phyloP scores from a whole-genome alignment of 1,140 invertebrate species.

The Aradophagus sp. region DNA sequence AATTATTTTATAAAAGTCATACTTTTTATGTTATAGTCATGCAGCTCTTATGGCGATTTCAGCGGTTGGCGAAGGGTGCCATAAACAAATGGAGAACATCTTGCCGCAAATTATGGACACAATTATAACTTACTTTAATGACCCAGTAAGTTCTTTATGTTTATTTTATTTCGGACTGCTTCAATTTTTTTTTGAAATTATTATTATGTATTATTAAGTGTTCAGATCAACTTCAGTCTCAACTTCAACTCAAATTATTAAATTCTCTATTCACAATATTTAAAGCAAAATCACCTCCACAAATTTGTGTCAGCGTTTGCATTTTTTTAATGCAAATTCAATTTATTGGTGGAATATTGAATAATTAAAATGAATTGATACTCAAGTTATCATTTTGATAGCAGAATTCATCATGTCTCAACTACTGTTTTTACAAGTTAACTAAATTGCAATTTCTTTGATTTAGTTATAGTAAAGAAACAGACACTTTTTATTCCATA shows the following conservation, averaged over 20 bases:
- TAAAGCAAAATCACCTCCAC: slow-evolving; percentile 51
- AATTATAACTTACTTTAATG: slow-evolving; percentile 90
- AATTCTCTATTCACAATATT: no score
- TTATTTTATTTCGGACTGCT: no score
- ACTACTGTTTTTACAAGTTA: slow-evolving; percentile 64
- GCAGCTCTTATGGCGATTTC: slow-evolving; percentile 99
- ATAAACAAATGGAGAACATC: slow-evolving; percentile 97
- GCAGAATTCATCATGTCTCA: slow-evolving; percentile 41
- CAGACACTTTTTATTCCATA: slow-evolving; percentile 38
- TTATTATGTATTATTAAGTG: no score
- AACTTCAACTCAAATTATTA: no score
- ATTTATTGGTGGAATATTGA: slow-evolving; percentile 67
- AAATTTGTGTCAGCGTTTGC: slow-evolving; percentile 62
- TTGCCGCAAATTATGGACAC: slow-evolving; percentile 92
- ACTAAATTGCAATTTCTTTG: slow-evolving; percentile 41
- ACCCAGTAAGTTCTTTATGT: slow-evolving; percentile 84
- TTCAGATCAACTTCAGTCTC: no score
- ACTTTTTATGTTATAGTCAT: slow-evolving; percentile 74
- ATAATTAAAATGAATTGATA: slow-evolving; percentile 36
- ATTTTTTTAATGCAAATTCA: slow-evolving; percentile 53
- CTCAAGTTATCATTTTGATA: slow-evolving; percentile 64
- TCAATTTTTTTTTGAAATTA: no score
- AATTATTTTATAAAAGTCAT: slow-evolving; percentile 45
- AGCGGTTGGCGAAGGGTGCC: slow-evolving; percentile 97
- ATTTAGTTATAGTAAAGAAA: slow-evolving; percentile 65